Conservation (phyloP, 2,797 vertebrate genomes). For the Eleutherodactylus coqui region DNA sequence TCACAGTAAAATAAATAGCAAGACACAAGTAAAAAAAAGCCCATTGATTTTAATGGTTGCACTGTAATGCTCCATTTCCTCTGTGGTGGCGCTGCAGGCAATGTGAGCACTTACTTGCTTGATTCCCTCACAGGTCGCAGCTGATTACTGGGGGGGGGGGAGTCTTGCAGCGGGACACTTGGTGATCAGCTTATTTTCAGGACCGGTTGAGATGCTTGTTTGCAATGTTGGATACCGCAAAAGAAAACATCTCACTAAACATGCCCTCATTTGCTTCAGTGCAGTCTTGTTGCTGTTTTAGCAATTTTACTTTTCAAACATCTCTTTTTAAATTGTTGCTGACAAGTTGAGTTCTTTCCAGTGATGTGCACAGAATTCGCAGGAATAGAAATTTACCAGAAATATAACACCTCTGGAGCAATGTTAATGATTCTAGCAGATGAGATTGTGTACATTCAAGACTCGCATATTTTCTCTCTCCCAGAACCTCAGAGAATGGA, state of each 20-base stretch:
- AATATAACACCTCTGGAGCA: slow-evolving; percentile 54
- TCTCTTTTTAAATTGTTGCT: slow-evolving; percentile 47
- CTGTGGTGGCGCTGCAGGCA: neutral
- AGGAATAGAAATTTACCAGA: slow-evolving; percentile 50
- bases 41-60: neutral
- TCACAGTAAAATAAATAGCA: neutral
- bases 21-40: neutral
- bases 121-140: neutral
- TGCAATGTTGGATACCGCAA: neutral
- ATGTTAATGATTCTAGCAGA: slow-evolving; percentile 57
- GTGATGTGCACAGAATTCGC: slow-evolving; percentile 52
- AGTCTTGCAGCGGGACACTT: neutral
- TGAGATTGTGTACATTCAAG: slow-evolving; percentile 46
- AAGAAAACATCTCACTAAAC: neutral
- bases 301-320: slow-evolving; percentile 51
- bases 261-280: slow-evolving; percentile 35
- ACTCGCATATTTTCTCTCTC: slow-evolving; percentile 20
- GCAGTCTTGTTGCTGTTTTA: slow-evolving; percentile 34
- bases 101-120: neutral
- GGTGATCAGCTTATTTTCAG: neutral
- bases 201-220: neutral
- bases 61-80: neutral
- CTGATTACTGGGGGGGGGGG: neutral
- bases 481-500: neutral
- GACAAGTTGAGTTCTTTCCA: slow-evolving; percentile 49